Evolutionary conservation across 1,140 invertebrate species (phyloP).

Genomic region (Cotesia vestalis): DNA sequence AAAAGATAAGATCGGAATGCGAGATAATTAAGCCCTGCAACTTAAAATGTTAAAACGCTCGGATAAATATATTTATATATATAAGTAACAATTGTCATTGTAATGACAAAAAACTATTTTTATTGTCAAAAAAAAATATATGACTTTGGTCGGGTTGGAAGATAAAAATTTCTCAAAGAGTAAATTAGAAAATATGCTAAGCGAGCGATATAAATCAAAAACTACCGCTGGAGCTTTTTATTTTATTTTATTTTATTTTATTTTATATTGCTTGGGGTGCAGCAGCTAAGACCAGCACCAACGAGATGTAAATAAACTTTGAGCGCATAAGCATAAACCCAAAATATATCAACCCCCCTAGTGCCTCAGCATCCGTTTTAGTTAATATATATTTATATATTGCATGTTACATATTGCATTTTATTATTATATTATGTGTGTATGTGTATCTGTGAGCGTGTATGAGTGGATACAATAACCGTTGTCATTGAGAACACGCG

Average conservation of each 20-base stretch:
- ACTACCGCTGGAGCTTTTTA: conserved; percentile 44
- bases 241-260: conserved; percentile 10
- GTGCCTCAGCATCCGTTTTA: too few species aligned
- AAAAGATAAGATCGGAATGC: too few species aligned
- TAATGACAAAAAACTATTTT: conserved; percentile 10
- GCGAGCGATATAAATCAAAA: conserved; percentile 66
- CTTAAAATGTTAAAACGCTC: not conserved
- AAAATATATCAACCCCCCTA: conserved; percentile 13
- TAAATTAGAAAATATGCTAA: conserved; percentile 65
- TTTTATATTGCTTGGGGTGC: not conserved
- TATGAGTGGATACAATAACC: conserved; percentile 8
- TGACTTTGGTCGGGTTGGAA: not conserved
- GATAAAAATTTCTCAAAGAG: conserved; percentile 59
- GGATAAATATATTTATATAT: not conserved
- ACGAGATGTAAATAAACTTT: conserved; percentile 15
- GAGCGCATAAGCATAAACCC: conserved; percentile 10
- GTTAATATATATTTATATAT: not conserved
- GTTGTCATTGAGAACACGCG: conserved; percentile 27
- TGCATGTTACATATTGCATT: not conserved
- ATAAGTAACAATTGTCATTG: conserved; percentile 1
- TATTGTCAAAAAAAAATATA: not conserved
- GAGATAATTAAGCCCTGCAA: too few species aligned
- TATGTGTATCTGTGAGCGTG: too few species aligned
- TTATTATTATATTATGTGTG: not conserved
- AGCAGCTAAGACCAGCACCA: not conserved